Evolutionary conservation across 2,113 vertebrate species (phyloP), one percentile per base, ranked within the genome.

Genomic region (Myotis brandtii): DNA sequence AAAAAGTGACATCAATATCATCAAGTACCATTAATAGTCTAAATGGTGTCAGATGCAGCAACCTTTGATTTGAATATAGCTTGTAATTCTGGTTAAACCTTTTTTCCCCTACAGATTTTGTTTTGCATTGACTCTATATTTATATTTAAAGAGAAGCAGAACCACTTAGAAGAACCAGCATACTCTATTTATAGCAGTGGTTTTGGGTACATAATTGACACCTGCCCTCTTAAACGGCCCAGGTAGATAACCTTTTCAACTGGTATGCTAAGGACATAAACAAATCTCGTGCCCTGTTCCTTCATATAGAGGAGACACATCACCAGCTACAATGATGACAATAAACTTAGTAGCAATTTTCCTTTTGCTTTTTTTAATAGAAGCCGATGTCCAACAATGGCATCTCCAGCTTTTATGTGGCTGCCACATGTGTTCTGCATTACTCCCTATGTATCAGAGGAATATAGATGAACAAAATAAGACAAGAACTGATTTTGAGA

Each of bases 1-100:
- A 97, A 97, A 92, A 97, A 93, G 91, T 97, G 91, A 64, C 96
- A 92, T 87, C 12, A 8, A 6, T 97, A 56, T 97, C 97, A 98
- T 97, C 84, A 94, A 17, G 67, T 97, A 64, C 88, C 82, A 30
- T 94, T 97, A 96, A 37, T 85, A 46, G 17, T 91, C 94, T 98
- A 97, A 97, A 95, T 81, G 81, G 77, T 75, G 56, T 95, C 85
- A 79, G 52, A 10, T 25, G 62, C 85, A 96, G 94, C 77, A 96
- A 88, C 73, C 89, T 96, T 88, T 96, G 89, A 94, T 98, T 98
- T 97, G 86, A 95, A 91, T 81, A 83, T 80, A 92, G 86, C 95
- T 93, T 96, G 12, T 11, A 95, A 97, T 97, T 96, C 73, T 97
- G 96, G n/a, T 70, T 62, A 48, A 82, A 93, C 17, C 21, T 43